Evolutionary conservation across 2,797 vertebrate species (phyloP).

Genomic region (Microtus agrestis): DNA sequence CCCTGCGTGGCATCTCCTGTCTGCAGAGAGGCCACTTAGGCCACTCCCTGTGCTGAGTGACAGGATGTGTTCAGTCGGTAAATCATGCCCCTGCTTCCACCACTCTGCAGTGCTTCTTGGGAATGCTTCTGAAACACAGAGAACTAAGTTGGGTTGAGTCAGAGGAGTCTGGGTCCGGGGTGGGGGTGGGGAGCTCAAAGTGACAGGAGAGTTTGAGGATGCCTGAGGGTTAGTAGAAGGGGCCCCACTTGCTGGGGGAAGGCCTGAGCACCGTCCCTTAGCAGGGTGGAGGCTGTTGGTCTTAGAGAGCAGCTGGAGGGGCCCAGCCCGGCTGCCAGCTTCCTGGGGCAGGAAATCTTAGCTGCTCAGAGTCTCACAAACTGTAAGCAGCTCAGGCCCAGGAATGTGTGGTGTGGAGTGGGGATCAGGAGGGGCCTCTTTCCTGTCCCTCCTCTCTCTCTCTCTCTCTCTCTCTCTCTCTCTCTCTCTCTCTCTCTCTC

Average conservation of each 20-base stretch:
- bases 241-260: not conserved
- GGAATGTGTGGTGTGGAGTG: constrained; percentile 51
- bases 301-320: constrained; percentile 46
- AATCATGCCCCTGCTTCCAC: not conserved
- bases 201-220: not conserved
- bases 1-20: not conserved
- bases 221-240: not conserved
- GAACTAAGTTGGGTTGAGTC: not conserved
- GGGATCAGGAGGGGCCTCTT: not conserved
- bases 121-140: not conserved
- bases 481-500: too few species aligned
- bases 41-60: not conserved
- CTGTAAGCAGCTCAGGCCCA: not conserved
- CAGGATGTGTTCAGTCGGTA: not conserved
- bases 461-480: not conserved
- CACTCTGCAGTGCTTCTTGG: not conserved
- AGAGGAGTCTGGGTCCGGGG: not conserved
- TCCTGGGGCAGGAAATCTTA: constrained; percentile 73
- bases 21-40: not conserved
- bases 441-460: not conserved
- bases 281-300: not conserved
- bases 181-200: not conserved
- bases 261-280: not conserved
- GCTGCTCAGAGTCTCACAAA: constrained; percentile 15
- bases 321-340: not conserved